These are phyloP conservation scores for Ormyrus thymus DNA, from an alignment of 2,888 invertebrate species.

Conservation along the genomic window DNA sequence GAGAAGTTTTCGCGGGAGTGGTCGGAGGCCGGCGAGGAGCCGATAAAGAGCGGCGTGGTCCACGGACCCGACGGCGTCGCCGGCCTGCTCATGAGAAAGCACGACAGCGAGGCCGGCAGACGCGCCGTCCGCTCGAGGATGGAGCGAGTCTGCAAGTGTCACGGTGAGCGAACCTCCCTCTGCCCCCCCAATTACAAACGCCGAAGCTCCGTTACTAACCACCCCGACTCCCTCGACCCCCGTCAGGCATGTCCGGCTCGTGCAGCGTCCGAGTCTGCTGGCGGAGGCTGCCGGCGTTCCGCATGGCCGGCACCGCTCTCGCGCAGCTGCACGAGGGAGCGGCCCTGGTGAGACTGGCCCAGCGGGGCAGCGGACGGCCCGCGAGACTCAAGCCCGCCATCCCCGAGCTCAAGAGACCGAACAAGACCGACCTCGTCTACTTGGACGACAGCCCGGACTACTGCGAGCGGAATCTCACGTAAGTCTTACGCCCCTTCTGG, in stretches of 20 bases:
- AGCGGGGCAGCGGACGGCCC: constrained; percentile 79
- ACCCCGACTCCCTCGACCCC: too few species aligned
- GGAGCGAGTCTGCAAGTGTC: constrained; percentile 94
- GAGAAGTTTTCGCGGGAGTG: constrained; percentile 91
- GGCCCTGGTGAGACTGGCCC: constrained; percentile 83
- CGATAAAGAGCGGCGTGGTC: constrained; percentile 81
- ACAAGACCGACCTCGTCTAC: constrained; percentile 92
- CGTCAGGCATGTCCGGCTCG: constrained; percentile 86
- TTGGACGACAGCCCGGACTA: constrained; percentile 94
- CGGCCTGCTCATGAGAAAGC: constrained; percentile 86
- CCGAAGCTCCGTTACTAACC: too few species aligned
- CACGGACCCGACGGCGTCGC: constrained; percentile 70
- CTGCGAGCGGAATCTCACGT: constrained; percentile 90
- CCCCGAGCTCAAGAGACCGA: constrained; percentile 89
- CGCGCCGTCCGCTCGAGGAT: constrained; percentile 86
- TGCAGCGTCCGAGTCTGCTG: constrained; percentile 94
- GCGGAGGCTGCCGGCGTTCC: constrained; percentile 87
- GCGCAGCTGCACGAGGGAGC: constrained; percentile 91
- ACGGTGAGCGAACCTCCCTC: too few species aligned
- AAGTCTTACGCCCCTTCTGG: constrained; percentile 71
- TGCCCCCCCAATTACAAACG: too few species aligned
- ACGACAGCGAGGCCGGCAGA: constrained; percentile 94
- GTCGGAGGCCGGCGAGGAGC: constrained; percentile 88
- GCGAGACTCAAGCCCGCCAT: constrained; percentile 85
- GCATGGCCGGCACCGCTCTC: constrained; percentile 86